Evolutionary conservation across 2,888 invertebrate genomes (phyloP).

Genomic region (Caenorhabditis becei): DNA sequence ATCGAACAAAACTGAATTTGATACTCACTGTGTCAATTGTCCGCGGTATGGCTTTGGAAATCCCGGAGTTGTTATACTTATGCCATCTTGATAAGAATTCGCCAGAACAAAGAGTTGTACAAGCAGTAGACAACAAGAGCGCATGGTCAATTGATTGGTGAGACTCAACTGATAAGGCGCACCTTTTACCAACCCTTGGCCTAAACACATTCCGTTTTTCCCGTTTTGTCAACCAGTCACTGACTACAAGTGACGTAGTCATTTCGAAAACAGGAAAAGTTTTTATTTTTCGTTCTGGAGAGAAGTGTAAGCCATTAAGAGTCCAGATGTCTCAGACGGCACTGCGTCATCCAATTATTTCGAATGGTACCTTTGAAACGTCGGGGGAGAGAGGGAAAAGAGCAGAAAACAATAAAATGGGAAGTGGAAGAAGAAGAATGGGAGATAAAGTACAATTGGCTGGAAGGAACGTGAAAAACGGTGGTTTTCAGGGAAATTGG

Average conservation of each 20-base stretch:
- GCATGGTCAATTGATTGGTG: slow-evolving; percentile 5
- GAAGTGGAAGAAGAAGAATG: background rate
- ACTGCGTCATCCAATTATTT: slow-evolving; percentile 47
- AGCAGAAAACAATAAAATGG: slow-evolving; percentile 3
- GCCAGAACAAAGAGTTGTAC: background rate
- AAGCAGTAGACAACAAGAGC: background rate
- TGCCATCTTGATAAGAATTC: slow-evolving; percentile 38
- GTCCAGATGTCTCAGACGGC: slow-evolving; percentile 41
- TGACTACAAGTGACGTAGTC: background rate
- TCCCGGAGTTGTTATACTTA: slow-evolving; percentile 30
- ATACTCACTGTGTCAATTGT: slow-evolving; percentile 49
- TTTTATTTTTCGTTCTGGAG: background rate
- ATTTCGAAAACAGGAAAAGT: background rate
- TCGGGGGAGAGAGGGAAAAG: background rate
- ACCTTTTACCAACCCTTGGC: background rate
- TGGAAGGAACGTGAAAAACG: too few species aligned
- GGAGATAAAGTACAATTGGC: background rate
- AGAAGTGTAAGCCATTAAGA: slow-evolving; percentile 42
- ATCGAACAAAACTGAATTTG: too few species aligned
- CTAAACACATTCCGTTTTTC: background rate
- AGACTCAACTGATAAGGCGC: background rate
- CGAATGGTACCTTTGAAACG: slow-evolving; percentile 44
- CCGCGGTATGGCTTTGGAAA: slow-evolving; percentile 46
- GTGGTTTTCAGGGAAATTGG: too few species aligned
- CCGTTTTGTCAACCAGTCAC: background rate